phyloP scores from a whole-genome alignment of 2,888 invertebrate species.

The Drosophila trichaetosa region DNA sequence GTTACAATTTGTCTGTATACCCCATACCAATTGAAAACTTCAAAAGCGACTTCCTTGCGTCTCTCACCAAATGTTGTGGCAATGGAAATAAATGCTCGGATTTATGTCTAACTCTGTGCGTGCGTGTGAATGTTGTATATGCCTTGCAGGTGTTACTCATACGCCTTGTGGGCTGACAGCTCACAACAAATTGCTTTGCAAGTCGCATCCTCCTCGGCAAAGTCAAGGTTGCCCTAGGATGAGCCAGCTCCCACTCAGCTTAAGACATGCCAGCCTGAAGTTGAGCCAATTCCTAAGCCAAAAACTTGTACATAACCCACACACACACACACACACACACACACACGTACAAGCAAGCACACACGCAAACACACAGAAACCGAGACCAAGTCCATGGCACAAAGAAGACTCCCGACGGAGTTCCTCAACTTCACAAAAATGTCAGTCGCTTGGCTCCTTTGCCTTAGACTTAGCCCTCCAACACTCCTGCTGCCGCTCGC shows the following conservation, averaged over 20 bases:
- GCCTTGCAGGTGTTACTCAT: slow-evolving; percentile 70
- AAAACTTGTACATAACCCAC: slow-evolving; percentile 35
- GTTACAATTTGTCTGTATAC: slow-evolving; percentile 55
- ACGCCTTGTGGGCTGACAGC: slow-evolving; percentile 60
- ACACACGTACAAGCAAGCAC: background rate
- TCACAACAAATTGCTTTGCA: slow-evolving; percentile 74
- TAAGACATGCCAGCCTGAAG: slow-evolving; percentile 47
- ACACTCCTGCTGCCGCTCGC: slow-evolving; percentile 10
- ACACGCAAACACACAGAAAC: background rate
- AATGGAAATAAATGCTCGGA: slow-evolving; percentile 78
- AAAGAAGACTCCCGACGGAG: slow-evolving; percentile 70
- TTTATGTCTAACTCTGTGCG: slow-evolving; percentile 61
- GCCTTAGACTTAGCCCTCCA: slow-evolving; percentile 28
- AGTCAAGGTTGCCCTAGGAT: slow-evolving; percentile 70
- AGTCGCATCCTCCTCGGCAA: slow-evolving; percentile 43
- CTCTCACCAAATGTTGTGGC: slow-evolving; percentile 46
- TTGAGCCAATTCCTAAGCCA: slow-evolving; percentile 33
- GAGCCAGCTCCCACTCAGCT: slow-evolving; percentile 32
- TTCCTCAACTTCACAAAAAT: slow-evolving; percentile 74
- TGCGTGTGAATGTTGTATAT: slow-evolving; percentile 11
- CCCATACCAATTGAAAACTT: slow-evolving; percentile 54
- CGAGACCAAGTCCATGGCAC: slow-evolving; percentile 16
- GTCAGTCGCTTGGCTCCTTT: slow-evolving; percentile 43
- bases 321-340: background rate
- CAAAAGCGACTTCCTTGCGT: slow-evolving; percentile 65